Conservation (phyloP, 2,113 vertebrate species). For the Casuarius casuarius region DNA sequence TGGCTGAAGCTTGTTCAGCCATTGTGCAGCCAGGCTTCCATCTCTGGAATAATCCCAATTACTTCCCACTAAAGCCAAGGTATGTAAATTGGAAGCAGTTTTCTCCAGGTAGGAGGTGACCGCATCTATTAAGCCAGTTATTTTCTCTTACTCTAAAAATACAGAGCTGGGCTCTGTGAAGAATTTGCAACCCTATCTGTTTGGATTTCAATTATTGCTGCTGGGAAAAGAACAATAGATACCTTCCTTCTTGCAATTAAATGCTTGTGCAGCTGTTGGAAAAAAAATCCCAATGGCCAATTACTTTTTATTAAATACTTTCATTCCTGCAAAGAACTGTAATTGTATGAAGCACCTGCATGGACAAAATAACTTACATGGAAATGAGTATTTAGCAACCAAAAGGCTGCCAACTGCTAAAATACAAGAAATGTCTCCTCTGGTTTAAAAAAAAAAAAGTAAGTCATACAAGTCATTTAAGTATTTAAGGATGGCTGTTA, state of each 20-base stretch:
- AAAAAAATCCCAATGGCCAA: neutral
- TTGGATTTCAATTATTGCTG: neutral
- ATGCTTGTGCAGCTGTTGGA: neutral
- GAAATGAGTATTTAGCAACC: neutral
- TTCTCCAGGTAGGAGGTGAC: conserved; percentile 42
- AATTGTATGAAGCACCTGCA: neutral
- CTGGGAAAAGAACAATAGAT: neutral
- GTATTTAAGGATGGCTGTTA: neutral
- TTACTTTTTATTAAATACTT: neutral
- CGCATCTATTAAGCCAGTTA: conserved; percentile 44
- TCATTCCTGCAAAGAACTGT: neutral
- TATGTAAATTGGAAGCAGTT: conserved; percentile 14
- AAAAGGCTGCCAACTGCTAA: neutral
- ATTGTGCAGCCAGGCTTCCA: neutral
- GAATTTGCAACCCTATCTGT: neutral
- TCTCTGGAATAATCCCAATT: conserved; percentile 9
- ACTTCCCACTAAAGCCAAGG: neutral
- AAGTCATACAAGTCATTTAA: neutral
- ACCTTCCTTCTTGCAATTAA: neutral
- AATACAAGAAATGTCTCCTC: neutral
- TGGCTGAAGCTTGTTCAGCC: neutral
- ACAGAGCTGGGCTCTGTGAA: neutral
- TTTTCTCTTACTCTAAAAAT: conserved; percentile 57
- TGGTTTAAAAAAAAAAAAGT: neutral
- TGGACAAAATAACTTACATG: neutral